Evolutionary conservation across 2,888 invertebrate species (phyloP), one percentile per base, ranked within the genome.

Genomic region (Ectropis crepuscularia): DNA sequence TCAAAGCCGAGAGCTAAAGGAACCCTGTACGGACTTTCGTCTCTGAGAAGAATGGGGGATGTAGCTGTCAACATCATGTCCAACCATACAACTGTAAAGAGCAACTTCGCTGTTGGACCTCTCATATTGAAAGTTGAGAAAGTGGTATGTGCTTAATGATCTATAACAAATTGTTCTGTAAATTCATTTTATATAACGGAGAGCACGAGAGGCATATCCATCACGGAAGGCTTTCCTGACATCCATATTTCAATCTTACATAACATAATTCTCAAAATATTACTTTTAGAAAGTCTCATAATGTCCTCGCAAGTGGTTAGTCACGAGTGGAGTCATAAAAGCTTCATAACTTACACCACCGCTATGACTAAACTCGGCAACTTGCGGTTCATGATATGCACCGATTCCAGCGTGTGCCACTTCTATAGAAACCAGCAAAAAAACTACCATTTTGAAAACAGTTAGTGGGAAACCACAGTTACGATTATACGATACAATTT

Each of bases 21-120:
- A 28, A 97, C 96, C 0, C 88, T 97, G 48, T 97, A 96, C 68
- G 97, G 97, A 1, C 83, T 97, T 68, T 96, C 97, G 10, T 95
- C 97, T 10, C 86, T 97, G 76, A 95, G 95, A 79, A 94, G 97
- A 76, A 95, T 95, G 53, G 97, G 97, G 46, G 97, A 97, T 79
- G 97, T 97, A 6, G 94, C 94, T 58, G 96, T 97, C 51, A 96
- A 95, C 82, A 95, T 96, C 84, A 95, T 96, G 95, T 93, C 95
- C 55, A 95, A 96, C 77, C 96, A 96, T 77, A 97, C 97, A 5
- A 97, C 96, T 58, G 96, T 97, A 47, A 96, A 96, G 79, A 96
- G 96, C 59, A 96, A 96, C 84, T 97, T 97, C 81, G 94, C 95
- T 28, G 89, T 97, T 63, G 97, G 97, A 54, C 97, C 97, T 0